These are phyloP conservation scores for Lathronympha strigana DNA, from an alignment of 2,888 invertebrate species.

Conservation along the genomic window DNA sequence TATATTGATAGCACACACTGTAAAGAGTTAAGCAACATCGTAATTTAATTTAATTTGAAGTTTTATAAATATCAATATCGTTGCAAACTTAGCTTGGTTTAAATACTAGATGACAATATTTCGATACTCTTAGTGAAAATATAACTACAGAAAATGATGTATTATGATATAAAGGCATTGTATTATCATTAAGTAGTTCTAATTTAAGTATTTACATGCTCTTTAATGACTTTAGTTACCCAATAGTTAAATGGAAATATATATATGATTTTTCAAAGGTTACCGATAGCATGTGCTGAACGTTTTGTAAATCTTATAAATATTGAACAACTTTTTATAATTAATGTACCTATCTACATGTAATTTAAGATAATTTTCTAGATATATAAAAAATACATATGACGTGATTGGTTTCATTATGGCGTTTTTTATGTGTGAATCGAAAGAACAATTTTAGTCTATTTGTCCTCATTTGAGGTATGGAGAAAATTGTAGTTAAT, in stretches of 20 bases:
- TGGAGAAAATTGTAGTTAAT: too few relatives aligned
- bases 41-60: too few relatives aligned
- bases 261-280: conserved; percentile 63
- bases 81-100: not conserved
- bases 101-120: not conserved
- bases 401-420: conserved; percentile 36
- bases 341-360: conserved; percentile 52
- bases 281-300: conserved; percentile 49
- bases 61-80: not conserved
- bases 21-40: too few relatives aligned
- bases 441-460: too few relatives aligned
- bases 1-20: too few relatives aligned
- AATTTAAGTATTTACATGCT: conserved; percentile 53
- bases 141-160: not conserved
- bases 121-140: not conserved
- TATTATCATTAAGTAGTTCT: conserved; percentile 6
- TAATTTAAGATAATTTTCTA: conserved; percentile 57
- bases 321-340: conserved; percentile 46
- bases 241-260: conserved; percentile 49
- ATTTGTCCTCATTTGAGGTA: too few relatives aligned
- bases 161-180: not conserved
- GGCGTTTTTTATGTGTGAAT: not conserved
- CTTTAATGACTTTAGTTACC: conserved; percentile 72
- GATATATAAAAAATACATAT: conserved; percentile 50
- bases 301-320: conserved; percentile 45